Conservation (phyloP, 2,797 vertebrate species). For the Crocodylus rhombifer region DNA sequence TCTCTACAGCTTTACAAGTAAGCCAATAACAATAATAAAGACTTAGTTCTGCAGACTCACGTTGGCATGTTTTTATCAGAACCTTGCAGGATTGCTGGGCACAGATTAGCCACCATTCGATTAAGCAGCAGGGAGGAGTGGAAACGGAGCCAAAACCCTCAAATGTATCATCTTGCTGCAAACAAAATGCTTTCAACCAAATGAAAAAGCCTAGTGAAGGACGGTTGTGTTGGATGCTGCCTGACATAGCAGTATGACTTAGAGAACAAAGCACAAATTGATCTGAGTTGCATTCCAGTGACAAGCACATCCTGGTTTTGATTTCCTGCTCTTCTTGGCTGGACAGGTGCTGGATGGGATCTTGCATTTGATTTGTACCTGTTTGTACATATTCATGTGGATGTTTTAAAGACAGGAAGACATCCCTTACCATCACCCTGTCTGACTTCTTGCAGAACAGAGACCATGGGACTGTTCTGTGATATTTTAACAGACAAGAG, state of each 20-base stretch:
- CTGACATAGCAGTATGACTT: background rate
- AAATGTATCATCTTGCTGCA: background rate
- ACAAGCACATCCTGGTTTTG: background rate
- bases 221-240: background rate
- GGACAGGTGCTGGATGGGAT: background rate
- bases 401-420: background rate
- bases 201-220: background rate
- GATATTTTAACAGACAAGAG: background rate
- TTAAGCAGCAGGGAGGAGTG: background rate
- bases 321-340: background rate
- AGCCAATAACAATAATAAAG: background rate
- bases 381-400: background rate
- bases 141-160: background rate
- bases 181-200: background rate
- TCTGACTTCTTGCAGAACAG: background rate
- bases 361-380: background rate
- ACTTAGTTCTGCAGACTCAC: conserved; percentile 28
- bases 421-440: background rate
- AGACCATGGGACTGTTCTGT: background rate
- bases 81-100: background rate
- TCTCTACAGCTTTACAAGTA: conserved; percentile 41
- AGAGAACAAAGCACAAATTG: background rate
- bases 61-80: conserved; percentile 20
- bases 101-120: conserved; percentile 21
- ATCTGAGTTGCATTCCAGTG: background rate